Evolutionary conservation across 2,113 vertebrate species (phyloP).

Genomic region (Caretta caretta): DNA sequence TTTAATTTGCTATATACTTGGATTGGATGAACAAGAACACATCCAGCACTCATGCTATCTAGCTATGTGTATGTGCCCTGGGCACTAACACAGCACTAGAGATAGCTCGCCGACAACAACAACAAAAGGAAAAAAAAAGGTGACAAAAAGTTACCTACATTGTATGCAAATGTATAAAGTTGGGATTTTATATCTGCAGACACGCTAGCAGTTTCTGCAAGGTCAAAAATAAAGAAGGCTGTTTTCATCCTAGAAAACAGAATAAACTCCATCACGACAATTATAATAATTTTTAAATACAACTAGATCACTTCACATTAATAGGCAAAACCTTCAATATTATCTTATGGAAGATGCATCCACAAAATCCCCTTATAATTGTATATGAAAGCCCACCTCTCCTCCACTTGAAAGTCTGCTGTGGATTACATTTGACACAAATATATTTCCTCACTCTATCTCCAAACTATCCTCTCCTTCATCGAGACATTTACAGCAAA

Average conservation of each 20-base stretch:
- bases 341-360: not conserved
- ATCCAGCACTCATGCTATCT: not conserved
- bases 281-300: not conserved
- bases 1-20: not conserved
- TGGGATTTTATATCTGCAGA: slow-evolving; percentile 79
- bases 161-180: slow-evolving; percentile 89
- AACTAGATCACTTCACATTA: not conserved
- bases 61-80: rapidly evolving
- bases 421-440: not conserved
- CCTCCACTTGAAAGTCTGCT: not conserved
- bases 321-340: not conserved
- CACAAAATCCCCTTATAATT: not conserved
- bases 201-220: slow-evolving; percentile 85
- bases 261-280: not conserved
- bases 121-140: not conserved
- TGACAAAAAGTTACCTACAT: slow-evolving; percentile 76
- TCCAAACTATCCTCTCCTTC: not conserved
- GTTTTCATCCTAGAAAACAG: slow-evolving; percentile 91
- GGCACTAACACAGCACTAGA: not conserved
- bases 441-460: not conserved
- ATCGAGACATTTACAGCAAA: not conserved
- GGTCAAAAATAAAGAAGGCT: slow-evolving; percentile 95
- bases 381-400: not conserved
- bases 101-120: not conserved
- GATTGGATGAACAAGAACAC: not conserved